These are phyloP conservation scores for Eueremaeus valkanovi DNA, from an alignment of 2,888 invertebrate species.

Conservation along the genomic window DNA sequence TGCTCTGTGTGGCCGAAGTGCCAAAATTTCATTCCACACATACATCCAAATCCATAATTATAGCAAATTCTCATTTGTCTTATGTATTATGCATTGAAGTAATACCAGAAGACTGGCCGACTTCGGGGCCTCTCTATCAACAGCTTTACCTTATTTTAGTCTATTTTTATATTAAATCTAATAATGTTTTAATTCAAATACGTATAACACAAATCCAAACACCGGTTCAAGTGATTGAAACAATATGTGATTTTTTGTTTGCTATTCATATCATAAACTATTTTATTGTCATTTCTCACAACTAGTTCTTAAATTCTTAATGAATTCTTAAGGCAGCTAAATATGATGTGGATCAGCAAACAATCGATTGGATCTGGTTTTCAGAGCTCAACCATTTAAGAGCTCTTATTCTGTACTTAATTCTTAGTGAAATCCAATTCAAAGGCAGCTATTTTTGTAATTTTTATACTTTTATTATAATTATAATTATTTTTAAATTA, in stretches of 20 bases:
- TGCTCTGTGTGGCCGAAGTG: constrained; percentile 25
- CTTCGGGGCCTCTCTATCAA: neutral
- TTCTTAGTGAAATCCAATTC: neutral
- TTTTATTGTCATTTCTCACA: neutral
- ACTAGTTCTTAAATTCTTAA: neutral
- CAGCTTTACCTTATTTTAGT: neutral
- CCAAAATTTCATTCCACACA: constrained; percentile 27
- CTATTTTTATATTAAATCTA: neutral
- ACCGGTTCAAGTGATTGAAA: constrained; percentile 28
- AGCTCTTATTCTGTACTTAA: neutral
- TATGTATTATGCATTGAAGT: neutral
- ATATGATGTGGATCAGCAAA: constrained; percentile 19
- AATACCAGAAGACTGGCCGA: constrained; percentile 25
- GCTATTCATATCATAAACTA: constrained; percentile 31
- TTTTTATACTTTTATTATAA: neutral
- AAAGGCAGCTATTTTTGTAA: constrained; percentile 34
- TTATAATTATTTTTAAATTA: neutral
- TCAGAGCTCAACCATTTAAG: constrained; percentile 12
- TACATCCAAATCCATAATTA: neutral
- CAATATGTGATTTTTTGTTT: constrained; percentile 28
- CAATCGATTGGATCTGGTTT: constrained; percentile 30
- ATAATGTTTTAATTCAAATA: neutral
- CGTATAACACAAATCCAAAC: neutral
- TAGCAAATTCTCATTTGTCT: constrained; percentile 5
- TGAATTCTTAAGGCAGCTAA: constrained; percentile 35